Evolutionary conservation across 2,113 vertebrate species (phyloP), one percentile per base, ranked within the genome.

Genomic region (Neofelis nebulosa): DNA sequence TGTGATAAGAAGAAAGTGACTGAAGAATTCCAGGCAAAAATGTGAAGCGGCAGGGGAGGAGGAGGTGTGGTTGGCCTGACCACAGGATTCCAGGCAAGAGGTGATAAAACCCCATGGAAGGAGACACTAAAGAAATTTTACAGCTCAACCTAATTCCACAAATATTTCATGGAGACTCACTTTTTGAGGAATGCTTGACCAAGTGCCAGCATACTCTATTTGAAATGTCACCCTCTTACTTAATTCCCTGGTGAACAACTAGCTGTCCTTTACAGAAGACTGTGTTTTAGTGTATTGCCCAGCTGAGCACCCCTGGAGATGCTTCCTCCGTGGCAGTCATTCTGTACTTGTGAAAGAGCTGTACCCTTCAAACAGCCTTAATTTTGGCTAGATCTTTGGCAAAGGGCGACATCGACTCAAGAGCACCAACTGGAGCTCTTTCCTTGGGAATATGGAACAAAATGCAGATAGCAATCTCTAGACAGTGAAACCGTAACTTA

Each of bases 21-120:
- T 85, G 2, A 95, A 91, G 50, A 85, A 68, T 79, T 91, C 52
- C 82, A 36, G 71, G 19, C 66, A 55, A 79, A 96, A 94, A 66
- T 23, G 38, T 87, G 55, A 4, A 45, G 5, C 38, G n/a, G 18
- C 57, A 61, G 8, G 65, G 33, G 90, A 89, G 2, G 23, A 29
- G 36, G 25, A 50, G 33, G 38, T 31, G 0, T 8, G 18, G 21
- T 11, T 18, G 10, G 19, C 23, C 15, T 48, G 10, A 76, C 0
- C 33, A 5, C 6, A 57, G 48, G 7, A 50, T 87, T 65, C 74
- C 15, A 80, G 61, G 61, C n/a, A 89, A 73, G 90, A 80, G 45
- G 31, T 61, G 66, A 50, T 71, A 74, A 85, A 68, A 84, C 12
- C 27, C 18, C 45, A 68, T 33, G 8, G 48, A 76, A 52, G 16